Percentiles rank a stretch among this genome's conserved stretches.
phyloP scores from a whole-genome alignment of 1,140 invertebrate genomes.

The Pectinophora gossypiella region DNA sequence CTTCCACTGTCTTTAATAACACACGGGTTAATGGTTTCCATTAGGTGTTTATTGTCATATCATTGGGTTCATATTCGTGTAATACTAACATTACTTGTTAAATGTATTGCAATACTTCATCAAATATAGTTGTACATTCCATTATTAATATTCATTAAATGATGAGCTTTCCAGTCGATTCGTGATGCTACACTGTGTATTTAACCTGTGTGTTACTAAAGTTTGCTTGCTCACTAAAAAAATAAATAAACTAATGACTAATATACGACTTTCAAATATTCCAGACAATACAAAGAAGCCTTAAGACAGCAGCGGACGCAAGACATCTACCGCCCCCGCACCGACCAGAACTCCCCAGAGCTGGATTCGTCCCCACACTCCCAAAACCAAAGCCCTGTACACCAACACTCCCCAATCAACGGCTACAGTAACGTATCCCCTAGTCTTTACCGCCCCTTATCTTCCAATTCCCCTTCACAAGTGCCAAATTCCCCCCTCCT shows the following conservation, averaged over 20 bases:
- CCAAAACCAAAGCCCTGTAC: conserved; percentile 52
- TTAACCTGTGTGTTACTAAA: background rate
- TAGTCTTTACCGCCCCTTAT: conserved; percentile 47
- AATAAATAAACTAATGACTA: no score
- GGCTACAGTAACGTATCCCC: conserved; percentile 65
- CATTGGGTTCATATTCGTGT: no score
- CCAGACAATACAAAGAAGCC: conserved; percentile 91
- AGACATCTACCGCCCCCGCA: conserved; percentile 84
- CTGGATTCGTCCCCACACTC: conserved; percentile 57
- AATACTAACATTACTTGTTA: no score
- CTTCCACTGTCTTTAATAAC: background rate
- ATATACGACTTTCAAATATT: conserved; percentile 26
- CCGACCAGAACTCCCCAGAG: conserved; percentile 65
- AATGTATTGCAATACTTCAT: no score
- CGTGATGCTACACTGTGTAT: no score
- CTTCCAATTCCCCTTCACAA: conserved; percentile 50
- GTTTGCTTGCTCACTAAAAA: background rate
- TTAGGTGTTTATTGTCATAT: no score
- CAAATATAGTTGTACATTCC: no score
- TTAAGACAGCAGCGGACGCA: conserved; percentile 87
- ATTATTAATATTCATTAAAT: no score
- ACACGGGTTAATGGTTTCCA: background rate
- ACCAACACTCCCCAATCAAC: conserved; percentile 69
- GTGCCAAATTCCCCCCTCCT: conserved; percentile 62
- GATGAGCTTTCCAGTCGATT: no score